These are phyloP conservation scores for Atherinosoma microstoma DNA, from an alignment of 2,797 vertebrate species.

Conservation along the genomic window DNA sequence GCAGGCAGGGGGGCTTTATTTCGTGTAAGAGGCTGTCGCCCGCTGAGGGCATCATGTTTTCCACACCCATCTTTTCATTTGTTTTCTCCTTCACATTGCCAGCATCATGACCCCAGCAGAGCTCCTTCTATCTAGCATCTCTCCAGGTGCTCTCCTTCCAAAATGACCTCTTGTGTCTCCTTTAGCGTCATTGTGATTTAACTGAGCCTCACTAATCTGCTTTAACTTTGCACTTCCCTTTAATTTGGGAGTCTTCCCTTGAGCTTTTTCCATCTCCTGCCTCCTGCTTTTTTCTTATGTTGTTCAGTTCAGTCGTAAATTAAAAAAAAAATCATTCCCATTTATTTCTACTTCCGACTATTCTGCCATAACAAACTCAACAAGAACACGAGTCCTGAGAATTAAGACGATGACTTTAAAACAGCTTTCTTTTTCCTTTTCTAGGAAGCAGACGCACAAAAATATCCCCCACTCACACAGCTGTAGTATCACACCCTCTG, in stretches of 20 bases:
- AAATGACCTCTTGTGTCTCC: slow-evolving; percentile 18
- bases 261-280: slow-evolving; percentile 28
- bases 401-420: slow-evolving; percentile 30
- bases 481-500: slow-evolving; percentile 18
- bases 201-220: slow-evolving; percentile 43
- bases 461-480: slow-evolving; percentile 19
- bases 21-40: slow-evolving; percentile 55
- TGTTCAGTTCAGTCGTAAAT: slow-evolving; percentile 18
- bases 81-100: slow-evolving; percentile 34
- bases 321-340: not conserved
- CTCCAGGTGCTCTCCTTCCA: slow-evolving; percentile 25
- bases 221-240: slow-evolving; percentile 40
- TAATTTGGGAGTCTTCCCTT: slow-evolving; percentile 40
- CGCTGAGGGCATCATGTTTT: slow-evolving; percentile 56
- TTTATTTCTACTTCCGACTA: not conserved
- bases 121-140: slow-evolving; percentile 44
- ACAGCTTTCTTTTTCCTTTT: slow-evolving; percentile 11
- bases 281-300: slow-evolving; percentile 1
- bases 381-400: slow-evolving; percentile 12
- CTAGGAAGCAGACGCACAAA: slow-evolving; percentile 12
- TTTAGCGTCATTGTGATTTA: slow-evolving; percentile 13
- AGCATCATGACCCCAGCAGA: slow-evolving; percentile 21
- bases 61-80: slow-evolving; percentile 51
- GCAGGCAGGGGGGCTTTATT: slow-evolving; percentile 39
- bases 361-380: not conserved